Percentiles rank a stretch among this genome's conserved stretches.
phyloP scores from a whole-genome alignment of 2,113 vertebrate species.

The Arizona elegans region DNA sequence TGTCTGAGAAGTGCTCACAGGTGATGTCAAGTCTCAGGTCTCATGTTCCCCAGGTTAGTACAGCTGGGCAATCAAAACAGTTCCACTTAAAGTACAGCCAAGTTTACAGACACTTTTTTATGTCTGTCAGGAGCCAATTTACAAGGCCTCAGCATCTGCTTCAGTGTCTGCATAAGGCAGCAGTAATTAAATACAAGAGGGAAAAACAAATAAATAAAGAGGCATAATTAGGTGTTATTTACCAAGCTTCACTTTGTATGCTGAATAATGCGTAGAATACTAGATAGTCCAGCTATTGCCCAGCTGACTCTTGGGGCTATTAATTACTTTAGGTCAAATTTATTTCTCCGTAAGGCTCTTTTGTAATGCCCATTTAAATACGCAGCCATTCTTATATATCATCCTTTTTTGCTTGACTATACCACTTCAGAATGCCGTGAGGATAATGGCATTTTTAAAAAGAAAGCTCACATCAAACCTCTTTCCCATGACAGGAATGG shows the following conservation, averaged over 20 bases:
- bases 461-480: not conserved
- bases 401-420: not conserved
- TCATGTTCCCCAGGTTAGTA: not conserved
- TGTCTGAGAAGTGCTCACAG: not conserved
- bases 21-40: not conserved
- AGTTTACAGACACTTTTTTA: not conserved
- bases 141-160: not conserved
- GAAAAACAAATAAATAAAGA: not conserved
- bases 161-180: not conserved
- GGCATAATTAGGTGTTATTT: not conserved
- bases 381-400: not conserved
- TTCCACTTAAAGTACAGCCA: not conserved
- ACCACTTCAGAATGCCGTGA: not conserved
- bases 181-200: slow-evolving; percentile 6
- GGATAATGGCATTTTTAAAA: not conserved
- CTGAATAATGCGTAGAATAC: not conserved
- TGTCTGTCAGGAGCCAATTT: slow-evolving; percentile 1
- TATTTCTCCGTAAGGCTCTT: not conserved
- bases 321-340: not conserved
- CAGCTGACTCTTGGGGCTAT: not conserved
- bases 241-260: not conserved
- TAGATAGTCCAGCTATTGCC: not conserved
- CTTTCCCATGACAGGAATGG: not conserved
- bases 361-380: not conserved
- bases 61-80: not conserved